Evolutionary conservation across 2,113 vertebrate genomes (phyloP).

Genomic region (Balaeniceps rex): DNA sequence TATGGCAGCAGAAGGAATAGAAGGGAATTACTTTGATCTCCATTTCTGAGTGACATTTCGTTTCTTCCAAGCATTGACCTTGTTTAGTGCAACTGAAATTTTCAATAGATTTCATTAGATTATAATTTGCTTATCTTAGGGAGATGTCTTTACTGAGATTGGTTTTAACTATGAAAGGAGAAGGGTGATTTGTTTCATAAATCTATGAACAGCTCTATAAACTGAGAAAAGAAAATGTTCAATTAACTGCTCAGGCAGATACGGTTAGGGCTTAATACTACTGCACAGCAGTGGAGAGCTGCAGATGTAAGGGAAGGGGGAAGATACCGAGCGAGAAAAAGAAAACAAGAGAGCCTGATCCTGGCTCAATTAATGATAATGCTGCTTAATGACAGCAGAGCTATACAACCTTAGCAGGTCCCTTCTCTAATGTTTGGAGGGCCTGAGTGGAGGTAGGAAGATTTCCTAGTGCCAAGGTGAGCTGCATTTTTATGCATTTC

Average conservation of each 20-base stretch:
- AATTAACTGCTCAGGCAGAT: constrained; percentile 46
- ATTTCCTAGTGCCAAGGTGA: not conserved
- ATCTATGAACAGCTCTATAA: constrained; percentile 33
- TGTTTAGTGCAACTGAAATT: constrained; percentile 62
- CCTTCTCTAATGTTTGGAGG: not conserved
- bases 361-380: not conserved
- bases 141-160: constrained; percentile 39
- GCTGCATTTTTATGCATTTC: not conserved
- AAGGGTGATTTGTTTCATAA: constrained; percentile 49
- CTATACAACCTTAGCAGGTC: not conserved
- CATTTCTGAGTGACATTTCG: constrained; percentile 63
- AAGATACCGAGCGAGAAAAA: not conserved
- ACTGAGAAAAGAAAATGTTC: constrained; percentile 49
- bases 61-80: constrained; percentile 57
- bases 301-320: not conserved
- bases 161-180: constrained; percentile 36
- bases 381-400: not conserved
- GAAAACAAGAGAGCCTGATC: not conserved
- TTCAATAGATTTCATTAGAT: constrained; percentile 61
- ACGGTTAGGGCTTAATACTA: not conserved
- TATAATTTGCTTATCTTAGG: constrained; percentile 51
- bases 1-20: constrained; percentile 70
- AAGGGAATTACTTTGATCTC: constrained; percentile 72
- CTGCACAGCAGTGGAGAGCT: not conserved
- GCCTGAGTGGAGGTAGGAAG: not conserved